phyloP scores from a whole-genome alignment of 2,113 vertebrate genomes.

The Crotalus helleri region DNA sequence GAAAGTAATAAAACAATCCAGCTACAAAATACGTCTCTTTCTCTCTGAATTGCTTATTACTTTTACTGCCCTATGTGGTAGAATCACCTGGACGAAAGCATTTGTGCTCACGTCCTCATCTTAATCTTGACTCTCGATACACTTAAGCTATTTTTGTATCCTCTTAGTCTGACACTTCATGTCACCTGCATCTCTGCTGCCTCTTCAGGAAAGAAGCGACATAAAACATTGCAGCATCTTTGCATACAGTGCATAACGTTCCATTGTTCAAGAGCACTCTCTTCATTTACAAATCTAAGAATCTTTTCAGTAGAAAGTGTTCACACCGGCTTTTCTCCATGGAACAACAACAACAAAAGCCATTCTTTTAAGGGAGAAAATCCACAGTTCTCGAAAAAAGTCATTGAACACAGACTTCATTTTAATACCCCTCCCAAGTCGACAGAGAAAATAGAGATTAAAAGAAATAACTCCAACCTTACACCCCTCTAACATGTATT shows the following conservation, averaged over 20 bases:
- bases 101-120: no score
- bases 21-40: not conserved
- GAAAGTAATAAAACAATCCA: no score
- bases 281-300: not conserved
- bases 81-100: not conserved
- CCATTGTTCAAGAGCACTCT: not conserved
- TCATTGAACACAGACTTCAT: not conserved
- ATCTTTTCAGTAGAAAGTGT: not conserved
- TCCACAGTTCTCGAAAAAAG: not conserved
- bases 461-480: not conserved
- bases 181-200: not conserved
- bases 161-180: not conserved
- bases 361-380: not conserved
- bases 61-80: not conserved
- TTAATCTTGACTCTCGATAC: not conserved
- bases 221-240: not conserved
- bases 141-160: no score
- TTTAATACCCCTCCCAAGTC: not conserved
- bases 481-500: slow-evolving; percentile 1
- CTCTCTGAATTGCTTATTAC: not conserved
- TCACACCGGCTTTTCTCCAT: not conserved
- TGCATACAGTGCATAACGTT: not conserved
- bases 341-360: not conserved
- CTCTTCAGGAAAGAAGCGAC: not conserved
- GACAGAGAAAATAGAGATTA: not conserved